Base-by-base conservation (phyloP, 2,797 vertebrate species). In the Poeciliopsis gracilis region DNA sequence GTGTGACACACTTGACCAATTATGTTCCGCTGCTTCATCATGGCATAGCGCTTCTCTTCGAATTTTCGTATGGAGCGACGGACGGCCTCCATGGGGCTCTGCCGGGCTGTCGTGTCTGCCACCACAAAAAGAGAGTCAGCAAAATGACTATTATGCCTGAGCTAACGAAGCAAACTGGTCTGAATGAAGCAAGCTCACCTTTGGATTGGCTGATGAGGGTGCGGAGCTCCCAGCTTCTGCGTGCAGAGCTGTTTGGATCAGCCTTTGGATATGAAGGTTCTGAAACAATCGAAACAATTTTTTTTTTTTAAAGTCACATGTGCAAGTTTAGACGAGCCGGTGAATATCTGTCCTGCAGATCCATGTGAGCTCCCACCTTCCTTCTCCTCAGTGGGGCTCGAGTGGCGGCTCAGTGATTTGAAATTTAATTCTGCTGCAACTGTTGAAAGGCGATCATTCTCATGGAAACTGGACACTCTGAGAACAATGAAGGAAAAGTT, bases 1-100 rank as follows among this genome's bases (percentile, higher is more conserved):
- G 97, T 99, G 87, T 98, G 97, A 82, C 98, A 99, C 72, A 99
- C 98, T 96, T 99, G 98, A 63, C 98, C 98, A 7, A 99, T 98
- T 82, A 99, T 99, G 91, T 98, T 99, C 83, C 96, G 97, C 81
- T 96, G 97, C 89, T 98, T 97, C 97, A 99, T 98, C 84, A 97
- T 87, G 45, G 93, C 92, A 28, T 99, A 98, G 38, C 97, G 94
- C 75, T 97, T 96, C 72, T 99, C 97, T 87, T 99, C 98, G 25
- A 99, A 98, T 51, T 95, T 91, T 47, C 93, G 95, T 67, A 99
- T 96, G 72, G 98, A 98, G 78, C 96, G 97, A 25, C 98, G 96
- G 81, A 99, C 96, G 0, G 96, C 94, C 90, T 99, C 97, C 91
- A 99, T 97, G 4, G 97, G 98, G 77, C 96, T 96, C 90, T 98